Conservation (phyloP, 92 coral and sea anemone genomes). For the Paramuricea clavata region DNA sequence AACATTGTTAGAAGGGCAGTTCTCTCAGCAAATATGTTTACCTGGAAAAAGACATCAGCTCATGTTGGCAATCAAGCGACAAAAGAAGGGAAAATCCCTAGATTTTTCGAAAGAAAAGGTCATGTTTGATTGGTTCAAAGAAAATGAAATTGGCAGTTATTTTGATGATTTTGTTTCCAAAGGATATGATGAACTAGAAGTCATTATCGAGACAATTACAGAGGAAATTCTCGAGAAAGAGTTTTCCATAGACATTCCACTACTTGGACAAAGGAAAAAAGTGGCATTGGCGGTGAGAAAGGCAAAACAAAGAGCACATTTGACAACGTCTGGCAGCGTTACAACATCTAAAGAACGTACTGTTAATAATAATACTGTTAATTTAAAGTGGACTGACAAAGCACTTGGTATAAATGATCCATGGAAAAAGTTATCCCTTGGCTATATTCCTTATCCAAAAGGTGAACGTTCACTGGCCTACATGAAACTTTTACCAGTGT, state of each 20-base stretch:
- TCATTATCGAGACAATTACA: conserved; percentile 16
- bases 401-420: conserved; percentile 32
- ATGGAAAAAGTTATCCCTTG: conserved; percentile 59
- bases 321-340: too few species aligned
- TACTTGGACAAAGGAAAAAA: conserved; percentile 65
- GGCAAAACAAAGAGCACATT: too few species aligned
- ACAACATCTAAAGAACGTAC: too few species aligned
- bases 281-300: neutral
- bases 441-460: conserved; percentile 65
- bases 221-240: conserved; percentile 32
- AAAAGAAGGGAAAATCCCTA: too few species aligned
- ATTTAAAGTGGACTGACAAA: too few species aligned
- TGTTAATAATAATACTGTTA: too few species aligned
- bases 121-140: conserved; percentile 52
- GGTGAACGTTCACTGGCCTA: conserved; percentile 55
- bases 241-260: conserved; percentile 55
- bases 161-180: conserved; percentile 15
- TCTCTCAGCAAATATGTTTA: conserved; percentile 33
- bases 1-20: conserved; percentile 40
- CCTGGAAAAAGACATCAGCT: conserved; percentile 51
- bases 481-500: conserved; percentile 50
- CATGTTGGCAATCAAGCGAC: too few species aligned
- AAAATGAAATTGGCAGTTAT: conserved; percentile 50
- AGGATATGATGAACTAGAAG: conserved; percentile 56
- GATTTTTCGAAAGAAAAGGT: neutral